These are phyloP conservation scores for Microtus montanus DNA, from an alignment of 2,113 vertebrate species.

Conservation along the genomic window DNA sequence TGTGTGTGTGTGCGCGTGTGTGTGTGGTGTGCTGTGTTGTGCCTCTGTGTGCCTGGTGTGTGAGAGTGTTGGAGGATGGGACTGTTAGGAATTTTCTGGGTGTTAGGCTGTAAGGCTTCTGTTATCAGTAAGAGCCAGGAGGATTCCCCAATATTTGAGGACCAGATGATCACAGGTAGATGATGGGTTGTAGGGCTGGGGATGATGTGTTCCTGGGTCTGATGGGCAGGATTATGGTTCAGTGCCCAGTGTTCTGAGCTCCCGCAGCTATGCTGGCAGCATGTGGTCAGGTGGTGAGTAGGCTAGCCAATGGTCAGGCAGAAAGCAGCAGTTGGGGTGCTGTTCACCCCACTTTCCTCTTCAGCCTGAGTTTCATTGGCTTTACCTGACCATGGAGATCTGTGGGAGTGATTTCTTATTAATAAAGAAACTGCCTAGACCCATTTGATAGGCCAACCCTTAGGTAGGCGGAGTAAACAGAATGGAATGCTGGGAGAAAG, in stretches of 20 bases:
- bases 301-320: not conserved
- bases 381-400: not conserved
- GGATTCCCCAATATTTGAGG: not conserved
- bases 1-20: not conserved
- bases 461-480: no score
- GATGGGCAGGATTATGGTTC: not conserved
- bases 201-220: not conserved
- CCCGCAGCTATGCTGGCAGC: not conserved
- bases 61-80: not conserved
- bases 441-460: no score
- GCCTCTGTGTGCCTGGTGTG: no score
- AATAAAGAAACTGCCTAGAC: no score
- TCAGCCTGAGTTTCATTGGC: not conserved
- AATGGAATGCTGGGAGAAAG: no score
- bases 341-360: not conserved
- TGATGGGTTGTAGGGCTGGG: not conserved
- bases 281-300: not conserved
- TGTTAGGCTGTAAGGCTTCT: not conserved
- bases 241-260: not conserved
- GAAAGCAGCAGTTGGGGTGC: not conserved
- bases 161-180: not conserved
- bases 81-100: conserved; percentile 23
- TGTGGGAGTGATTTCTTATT: no score
- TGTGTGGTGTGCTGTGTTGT: not conserved
- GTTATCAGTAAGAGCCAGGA: not conserved